phyloP scores from a whole-genome alignment of 2,888 invertebrate species.

The Laothoe populi region DNA sequence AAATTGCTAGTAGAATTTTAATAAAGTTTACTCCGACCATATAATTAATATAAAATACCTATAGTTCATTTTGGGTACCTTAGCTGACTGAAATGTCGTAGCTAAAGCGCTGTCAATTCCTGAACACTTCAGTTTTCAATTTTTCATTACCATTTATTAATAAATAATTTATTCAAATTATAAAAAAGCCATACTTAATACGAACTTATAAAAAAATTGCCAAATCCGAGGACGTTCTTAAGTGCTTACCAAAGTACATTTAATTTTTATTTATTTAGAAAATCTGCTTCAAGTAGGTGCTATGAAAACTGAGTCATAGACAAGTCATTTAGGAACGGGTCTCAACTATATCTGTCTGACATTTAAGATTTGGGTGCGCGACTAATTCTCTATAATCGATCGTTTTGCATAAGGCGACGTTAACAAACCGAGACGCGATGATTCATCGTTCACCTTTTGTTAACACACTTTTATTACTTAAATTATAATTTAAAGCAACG shows the following conservation, averaged over 20 bases:
- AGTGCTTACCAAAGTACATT: too few relatives aligned
- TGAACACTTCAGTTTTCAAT: too few relatives aligned
- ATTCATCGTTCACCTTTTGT: slow-evolving; percentile 12
- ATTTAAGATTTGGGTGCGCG: slow-evolving; percentile 19
- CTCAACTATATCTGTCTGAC: slow-evolving; percentile 10
- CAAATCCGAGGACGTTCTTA: too few relatives aligned
- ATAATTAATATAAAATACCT: too few relatives aligned
- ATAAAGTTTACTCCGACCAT: background rate
- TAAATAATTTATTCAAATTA: too few relatives aligned
- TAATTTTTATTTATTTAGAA: background rate
- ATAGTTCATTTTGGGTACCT: too few relatives aligned
- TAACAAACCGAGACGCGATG: slow-evolving; percentile 16
- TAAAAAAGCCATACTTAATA: too few relatives aligned
- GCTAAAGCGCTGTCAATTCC: too few relatives aligned
- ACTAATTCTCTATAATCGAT: slow-evolving; percentile 22
- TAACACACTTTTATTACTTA: background rate
- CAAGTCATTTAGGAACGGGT: slow-evolving; percentile 1
- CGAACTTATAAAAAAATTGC: too few relatives aligned
- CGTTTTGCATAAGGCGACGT: slow-evolving; percentile 21
- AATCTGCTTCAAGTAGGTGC: background rate
- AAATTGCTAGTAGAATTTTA: background rate
- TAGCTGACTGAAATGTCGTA: too few relatives aligned
- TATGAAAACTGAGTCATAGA: background rate
- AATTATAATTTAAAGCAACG: background rate
- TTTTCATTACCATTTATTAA: too few relatives aligned